Percentiles rank a stretch among this genome's conserved stretches.
phyloP scores from a whole-genome alignment of 2,797 vertebrate species.

The Aselliscus stoliczkanus region DNA sequence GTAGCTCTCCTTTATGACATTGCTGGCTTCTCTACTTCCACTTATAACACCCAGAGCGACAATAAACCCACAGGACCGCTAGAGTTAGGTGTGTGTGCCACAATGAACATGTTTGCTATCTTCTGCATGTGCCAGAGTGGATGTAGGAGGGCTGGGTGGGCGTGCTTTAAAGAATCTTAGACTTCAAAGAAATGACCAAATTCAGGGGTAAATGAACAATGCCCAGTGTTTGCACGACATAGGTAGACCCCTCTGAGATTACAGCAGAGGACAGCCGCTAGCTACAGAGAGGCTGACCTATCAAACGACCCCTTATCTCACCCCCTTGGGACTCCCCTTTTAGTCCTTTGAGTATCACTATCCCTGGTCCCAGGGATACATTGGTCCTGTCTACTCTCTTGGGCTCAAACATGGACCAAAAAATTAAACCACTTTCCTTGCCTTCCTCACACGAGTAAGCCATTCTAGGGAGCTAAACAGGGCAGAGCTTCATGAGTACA shows the following conservation, averaged over 20 bases:
- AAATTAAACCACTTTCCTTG: not conserved
- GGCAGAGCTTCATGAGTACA: not conserved
- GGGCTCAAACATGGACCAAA: not conserved
- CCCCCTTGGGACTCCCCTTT: not conserved
- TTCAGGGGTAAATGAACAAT: not conserved
- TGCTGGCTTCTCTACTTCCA: not conserved
- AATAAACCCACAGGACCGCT: not conserved
- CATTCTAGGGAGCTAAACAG: not conserved
- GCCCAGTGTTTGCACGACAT: not conserved
- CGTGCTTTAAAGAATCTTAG: not conserved
- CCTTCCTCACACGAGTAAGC: not conserved
- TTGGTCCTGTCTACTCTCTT: not conserved
- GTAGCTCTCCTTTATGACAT: slow-evolving; percentile 17
- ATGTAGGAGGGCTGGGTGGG: not conserved
- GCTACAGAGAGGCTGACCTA: not conserved
- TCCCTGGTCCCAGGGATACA: not conserved
- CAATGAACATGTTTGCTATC: rapidly evolving
- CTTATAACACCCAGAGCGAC: not conserved
- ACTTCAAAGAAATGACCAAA: not conserved
- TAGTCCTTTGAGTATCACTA: not conserved
- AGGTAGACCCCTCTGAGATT: not conserved
- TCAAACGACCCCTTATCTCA: not conserved
- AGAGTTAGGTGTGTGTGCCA: not conserved
- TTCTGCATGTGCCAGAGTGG: not conserved
- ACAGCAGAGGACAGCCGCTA: not conserved